Evolutionary conservation across 2,797 vertebrate species (phyloP).

Genomic region (Novumbra hubbsi): DNA sequence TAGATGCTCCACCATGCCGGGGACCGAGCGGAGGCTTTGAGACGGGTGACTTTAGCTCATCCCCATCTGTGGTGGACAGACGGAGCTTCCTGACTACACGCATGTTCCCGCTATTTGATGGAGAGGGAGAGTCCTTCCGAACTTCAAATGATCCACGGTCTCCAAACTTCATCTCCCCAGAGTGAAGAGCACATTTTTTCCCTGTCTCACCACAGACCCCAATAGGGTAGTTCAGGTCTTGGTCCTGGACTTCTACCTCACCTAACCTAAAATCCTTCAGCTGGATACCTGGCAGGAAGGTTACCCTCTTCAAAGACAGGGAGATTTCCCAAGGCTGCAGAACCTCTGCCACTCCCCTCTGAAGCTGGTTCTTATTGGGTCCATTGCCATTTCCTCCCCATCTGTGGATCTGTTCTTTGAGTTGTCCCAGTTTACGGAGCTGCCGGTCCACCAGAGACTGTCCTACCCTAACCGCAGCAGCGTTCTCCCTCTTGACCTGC

Average conservation of each 20-base stretch:
- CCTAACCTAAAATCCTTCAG: slow-evolving; percentile 58
- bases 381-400: slow-evolving; percentile 61
- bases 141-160: slow-evolving; percentile 64
- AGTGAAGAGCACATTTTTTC: slow-evolving; percentile 73
- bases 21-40: slow-evolving; percentile 37
- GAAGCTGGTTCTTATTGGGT: slow-evolving; percentile 65
- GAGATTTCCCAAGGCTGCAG: slow-evolving; percentile 77
- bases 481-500: slow-evolving; percentile 73
- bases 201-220: slow-evolving; percentile 71
- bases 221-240: slow-evolving; percentile 70
- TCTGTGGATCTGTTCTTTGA: slow-evolving; percentile 71
- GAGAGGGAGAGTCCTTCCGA: slow-evolving; percentile 56
- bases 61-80: slow-evolving; percentile 67
- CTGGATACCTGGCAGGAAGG: slow-evolving; percentile 50
- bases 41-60: slow-evolving; percentile 42
- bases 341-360: slow-evolving; percentile 62
- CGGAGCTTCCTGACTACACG: slow-evolving; percentile 67
- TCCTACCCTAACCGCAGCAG: slow-evolving; percentile 62
- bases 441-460: slow-evolving; percentile 70
- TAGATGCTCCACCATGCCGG: slow-evolving; percentile 48
- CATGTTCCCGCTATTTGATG: slow-evolving; percentile 48
- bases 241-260: slow-evolving; percentile 63
- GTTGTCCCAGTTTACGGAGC: slow-evolving; percentile 63
- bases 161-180: slow-evolving; percentile 57
- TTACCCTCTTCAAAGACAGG: slow-evolving; percentile 70